A percentile compares a stretch with the other conserved stretches of the same genome.
Evolutionary conservation across 2,113 vertebrate species (phyloP).

Genomic region (Aramus guarauna): DNA sequence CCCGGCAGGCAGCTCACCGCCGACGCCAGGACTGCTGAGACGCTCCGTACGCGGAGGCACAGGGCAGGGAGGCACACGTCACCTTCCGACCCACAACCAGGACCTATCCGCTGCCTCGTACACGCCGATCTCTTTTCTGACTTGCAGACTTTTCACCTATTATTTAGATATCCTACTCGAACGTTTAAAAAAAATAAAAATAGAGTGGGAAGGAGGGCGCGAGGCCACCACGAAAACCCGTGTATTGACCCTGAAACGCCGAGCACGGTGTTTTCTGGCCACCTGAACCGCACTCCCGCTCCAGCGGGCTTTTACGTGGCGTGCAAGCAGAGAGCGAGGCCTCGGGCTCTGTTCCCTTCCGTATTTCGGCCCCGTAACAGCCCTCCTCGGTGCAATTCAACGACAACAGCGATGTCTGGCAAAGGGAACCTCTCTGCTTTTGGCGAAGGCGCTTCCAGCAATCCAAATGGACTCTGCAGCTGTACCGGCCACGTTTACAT

Average conservation of each 20-base stretch:
- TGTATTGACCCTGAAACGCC: background rate
- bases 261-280: accelerated
- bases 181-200: background rate
- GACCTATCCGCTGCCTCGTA: accelerated
- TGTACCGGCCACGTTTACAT: background rate
- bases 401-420: background rate
- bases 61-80: accelerated
- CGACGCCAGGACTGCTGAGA: background rate
- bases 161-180: background rate
- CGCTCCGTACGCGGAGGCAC: accelerated
- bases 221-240: background rate
- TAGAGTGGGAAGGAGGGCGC: background rate
- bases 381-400: background rate
- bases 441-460: background rate
- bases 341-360: background rate
- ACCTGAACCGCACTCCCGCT: background rate
- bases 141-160: background rate
- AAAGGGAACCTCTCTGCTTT: background rate
- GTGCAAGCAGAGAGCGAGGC: background rate
- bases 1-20: background rate
- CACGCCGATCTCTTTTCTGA: background rate
- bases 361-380: background rate
- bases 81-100: background rate
- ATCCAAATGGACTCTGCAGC: background rate
- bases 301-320: background rate